Evolutionary conservation across 64 coral and sea anemone species (phyloP).

Genomic region (Montipora sp.): DNA sequence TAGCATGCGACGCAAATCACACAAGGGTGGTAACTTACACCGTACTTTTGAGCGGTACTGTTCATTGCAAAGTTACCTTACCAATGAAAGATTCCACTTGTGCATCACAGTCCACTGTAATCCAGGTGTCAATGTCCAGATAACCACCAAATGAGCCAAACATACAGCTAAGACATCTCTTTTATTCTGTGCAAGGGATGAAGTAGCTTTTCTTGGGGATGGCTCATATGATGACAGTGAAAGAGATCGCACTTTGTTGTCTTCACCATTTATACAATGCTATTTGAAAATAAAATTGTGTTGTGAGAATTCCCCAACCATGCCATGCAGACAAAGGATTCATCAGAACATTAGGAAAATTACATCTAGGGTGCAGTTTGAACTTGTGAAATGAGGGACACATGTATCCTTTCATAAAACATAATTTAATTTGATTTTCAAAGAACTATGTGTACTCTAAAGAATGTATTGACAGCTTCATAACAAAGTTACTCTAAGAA

Average conservation of each 20-base stretch:
- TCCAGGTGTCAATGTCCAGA: slow-evolving; percentile 57
- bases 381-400: no score
- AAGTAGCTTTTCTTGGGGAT: not conserved
- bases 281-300: slow-evolving; percentile 7
- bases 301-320: not conserved
- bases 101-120: slow-evolving; percentile 69
- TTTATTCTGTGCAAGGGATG: slow-evolving; percentile 4
- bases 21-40: no score
- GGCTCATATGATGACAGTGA: slow-evolving; percentile 76
- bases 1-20: no score
- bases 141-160: slow-evolving; percentile 69
- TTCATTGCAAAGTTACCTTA: not conserved
- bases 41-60: no score
- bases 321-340: not conserved
- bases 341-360: not conserved
- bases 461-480: no score
- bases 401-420: no score
- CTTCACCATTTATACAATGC: slow-evolving; percentile 50
- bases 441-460: no score
- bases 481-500: no score
- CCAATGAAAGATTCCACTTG: slow-evolving; percentile 55
- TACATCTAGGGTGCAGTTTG: no score
- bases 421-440: no score
- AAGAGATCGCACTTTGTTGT: slow-evolving; percentile 59
- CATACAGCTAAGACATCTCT: slow-evolving; percentile 84